phyloP scores from a whole-genome alignment of 2,888 invertebrate species.

The Cheilosia vulpina region DNA sequence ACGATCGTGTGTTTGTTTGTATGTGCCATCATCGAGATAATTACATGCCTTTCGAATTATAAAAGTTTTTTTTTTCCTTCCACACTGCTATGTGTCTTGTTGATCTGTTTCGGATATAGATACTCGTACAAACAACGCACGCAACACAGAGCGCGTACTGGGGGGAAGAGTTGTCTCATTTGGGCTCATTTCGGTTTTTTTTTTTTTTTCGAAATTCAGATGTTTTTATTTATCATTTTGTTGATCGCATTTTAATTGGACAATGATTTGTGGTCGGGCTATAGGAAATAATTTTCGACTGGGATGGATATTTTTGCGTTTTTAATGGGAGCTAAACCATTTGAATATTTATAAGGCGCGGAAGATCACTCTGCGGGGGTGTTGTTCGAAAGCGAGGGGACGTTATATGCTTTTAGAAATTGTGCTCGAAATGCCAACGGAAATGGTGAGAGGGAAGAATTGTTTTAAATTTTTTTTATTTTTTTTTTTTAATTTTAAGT shows the following conservation, averaged over 20 bases:
- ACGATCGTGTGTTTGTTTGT: constrained; percentile 27
- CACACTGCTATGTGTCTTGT: constrained; percentile 8
- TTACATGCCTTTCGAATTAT: constrained; percentile 71
- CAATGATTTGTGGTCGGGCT: constrained; percentile 69
- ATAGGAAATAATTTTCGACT: constrained; percentile 35
- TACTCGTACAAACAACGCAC: constrained; percentile 29
- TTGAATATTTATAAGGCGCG: constrained; percentile 58
- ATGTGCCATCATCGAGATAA: constrained; percentile 72
- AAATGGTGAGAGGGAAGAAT: constrained; percentile 39
- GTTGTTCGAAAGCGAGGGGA: constrained; percentile 3
- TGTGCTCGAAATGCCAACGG: constrained; percentile 47
- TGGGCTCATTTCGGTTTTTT: constrained; percentile 32
- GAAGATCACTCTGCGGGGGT: constrained; percentile 61
- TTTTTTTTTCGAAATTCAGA: neutral
- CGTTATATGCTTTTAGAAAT: constrained; percentile 55
- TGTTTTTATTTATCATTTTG: constrained; percentile 61
- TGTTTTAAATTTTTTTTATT: neutral
- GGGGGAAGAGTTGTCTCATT: constrained; percentile 59
- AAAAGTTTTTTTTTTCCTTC: constrained; percentile 26
- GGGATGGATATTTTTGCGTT: constrained; percentile 54
- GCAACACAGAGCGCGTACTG: constrained; percentile 14
- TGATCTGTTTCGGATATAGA: constrained; percentile 52
- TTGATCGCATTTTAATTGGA: constrained; percentile 75
- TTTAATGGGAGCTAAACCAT: constrained; percentile 52
- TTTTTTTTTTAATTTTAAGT: constrained; percentile 53